A percentile compares a stretch with the other conserved stretches of the same genome.
phyloP scores from a whole-genome alignment of 2,113 vertebrate genomes.

The Burhinus bistriatus region DNA sequence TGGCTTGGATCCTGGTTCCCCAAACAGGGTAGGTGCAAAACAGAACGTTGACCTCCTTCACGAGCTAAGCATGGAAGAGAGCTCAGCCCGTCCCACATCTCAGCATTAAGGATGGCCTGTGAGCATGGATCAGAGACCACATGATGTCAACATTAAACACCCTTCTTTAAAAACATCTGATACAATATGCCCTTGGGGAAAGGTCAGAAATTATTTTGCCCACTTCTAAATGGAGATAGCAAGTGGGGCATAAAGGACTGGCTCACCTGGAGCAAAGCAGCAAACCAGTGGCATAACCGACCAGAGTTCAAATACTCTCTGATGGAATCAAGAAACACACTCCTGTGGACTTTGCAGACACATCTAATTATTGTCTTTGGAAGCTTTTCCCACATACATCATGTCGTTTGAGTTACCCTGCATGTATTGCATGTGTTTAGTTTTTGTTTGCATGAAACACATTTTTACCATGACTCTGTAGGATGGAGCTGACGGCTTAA shows the following conservation, averaged over 20 bases:
- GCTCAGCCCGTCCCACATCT: background rate
- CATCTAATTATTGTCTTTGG: background rate
- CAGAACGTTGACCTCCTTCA: background rate
- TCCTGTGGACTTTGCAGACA: background rate
- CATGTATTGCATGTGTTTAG: accelerated
- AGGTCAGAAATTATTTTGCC: background rate
- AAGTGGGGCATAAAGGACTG: background rate
- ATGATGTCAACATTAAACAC: background rate
- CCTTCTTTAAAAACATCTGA: background rate
- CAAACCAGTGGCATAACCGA: background rate
- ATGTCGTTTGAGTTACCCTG: background rate
- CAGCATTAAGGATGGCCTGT: background rate
- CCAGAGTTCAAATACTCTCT: background rate
- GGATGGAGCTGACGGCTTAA: background rate
- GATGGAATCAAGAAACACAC: background rate
- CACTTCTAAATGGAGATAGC: background rate
- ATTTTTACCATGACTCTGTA: background rate
- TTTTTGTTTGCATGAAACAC: background rate
- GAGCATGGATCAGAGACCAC: background rate
- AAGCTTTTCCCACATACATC: background rate
- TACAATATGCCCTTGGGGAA: background rate
- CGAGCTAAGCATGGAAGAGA: background rate
- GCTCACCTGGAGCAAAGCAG: background rate
- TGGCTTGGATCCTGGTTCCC: background rate
- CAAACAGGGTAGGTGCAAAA: background rate